Conservation (phyloP, 2,888 invertebrate species). For the Germaria angustata region DNA sequence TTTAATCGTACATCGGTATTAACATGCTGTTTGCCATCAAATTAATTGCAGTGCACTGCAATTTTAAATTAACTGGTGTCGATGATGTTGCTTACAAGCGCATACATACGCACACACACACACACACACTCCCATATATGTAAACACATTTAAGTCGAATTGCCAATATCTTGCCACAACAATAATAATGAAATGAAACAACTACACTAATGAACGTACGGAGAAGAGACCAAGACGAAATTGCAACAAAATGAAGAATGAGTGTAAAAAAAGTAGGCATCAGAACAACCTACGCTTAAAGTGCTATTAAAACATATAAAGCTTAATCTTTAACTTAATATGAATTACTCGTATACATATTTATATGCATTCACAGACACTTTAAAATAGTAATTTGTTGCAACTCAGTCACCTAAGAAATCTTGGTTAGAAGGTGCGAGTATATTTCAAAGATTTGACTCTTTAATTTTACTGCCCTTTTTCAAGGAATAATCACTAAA, state of each 20-base stretch:
- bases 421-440: no score
- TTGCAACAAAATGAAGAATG: background rate
- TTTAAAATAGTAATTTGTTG: background rate
- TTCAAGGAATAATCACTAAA: constrained; percentile 34
- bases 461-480: background rate
- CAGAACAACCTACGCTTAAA: constrained; percentile 60
- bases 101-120: background rate
- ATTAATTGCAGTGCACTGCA: constrained; percentile 64
- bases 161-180: constrained; percentile 3
- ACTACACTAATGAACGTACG: constrained; percentile 16
- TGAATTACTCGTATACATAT: constrained; percentile 45
- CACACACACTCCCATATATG: background rate
- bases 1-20: constrained; percentile 66
- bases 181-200: constrained; percentile 43
- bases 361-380: background rate
- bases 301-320: constrained; percentile 56
- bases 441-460: background rate
- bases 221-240: background rate
- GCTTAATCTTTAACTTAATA: constrained; percentile 62
- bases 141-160: background rate
- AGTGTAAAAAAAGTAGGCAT: constrained; percentile 35
- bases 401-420: no score
- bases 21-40: constrained; percentile 66
- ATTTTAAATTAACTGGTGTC: constrained; percentile 65
- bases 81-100: constrained; percentile 55